Conservation (phyloP, 1,140 invertebrate genomes). For the Sinonovacula constricta region DNA sequence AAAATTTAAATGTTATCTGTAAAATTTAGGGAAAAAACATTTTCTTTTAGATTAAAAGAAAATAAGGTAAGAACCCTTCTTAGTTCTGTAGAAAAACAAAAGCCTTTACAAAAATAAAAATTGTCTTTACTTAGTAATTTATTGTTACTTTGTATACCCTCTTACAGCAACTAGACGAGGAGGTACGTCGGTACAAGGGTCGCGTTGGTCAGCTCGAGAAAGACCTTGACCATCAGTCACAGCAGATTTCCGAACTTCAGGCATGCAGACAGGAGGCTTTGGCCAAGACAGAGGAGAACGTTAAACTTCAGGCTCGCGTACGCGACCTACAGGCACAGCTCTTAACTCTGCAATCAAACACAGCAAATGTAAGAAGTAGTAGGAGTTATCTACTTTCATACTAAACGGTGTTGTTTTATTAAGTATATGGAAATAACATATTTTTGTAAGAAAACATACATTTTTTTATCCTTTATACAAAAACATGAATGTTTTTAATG, state of each 20-base stretch:
- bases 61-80: no score
- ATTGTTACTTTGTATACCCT: no score
- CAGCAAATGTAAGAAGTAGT: conserved; percentile 81
- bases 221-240: conserved; percentile 55
- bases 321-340: conserved; percentile 66
- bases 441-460: not conserved
- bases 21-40: no score
- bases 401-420: not conserved
- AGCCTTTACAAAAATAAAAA: no score
- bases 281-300: conserved; percentile 57
- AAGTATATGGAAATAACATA: not conserved
- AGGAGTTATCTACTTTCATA: conserved; percentile 45
- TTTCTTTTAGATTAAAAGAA: no score
- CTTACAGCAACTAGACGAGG: conserved; percentile 58
- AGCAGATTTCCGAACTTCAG: conserved; percentile 55
- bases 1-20: no score
- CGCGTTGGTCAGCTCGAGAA: conserved; percentile 74
- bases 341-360: conserved; percentile 77
- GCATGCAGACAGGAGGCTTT: conserved; percentile 47
- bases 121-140: no score
- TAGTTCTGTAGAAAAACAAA: no score
- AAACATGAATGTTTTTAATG: not conserved
- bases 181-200: conserved; percentile 71
- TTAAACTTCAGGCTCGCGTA: conserved; percentile 55
- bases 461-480: not conserved